Evolutionary conservation across 1,140 invertebrate species (phyloP), one percentile per base, ranked within the genome.

Genomic region (Megathymus violae): DNA sequence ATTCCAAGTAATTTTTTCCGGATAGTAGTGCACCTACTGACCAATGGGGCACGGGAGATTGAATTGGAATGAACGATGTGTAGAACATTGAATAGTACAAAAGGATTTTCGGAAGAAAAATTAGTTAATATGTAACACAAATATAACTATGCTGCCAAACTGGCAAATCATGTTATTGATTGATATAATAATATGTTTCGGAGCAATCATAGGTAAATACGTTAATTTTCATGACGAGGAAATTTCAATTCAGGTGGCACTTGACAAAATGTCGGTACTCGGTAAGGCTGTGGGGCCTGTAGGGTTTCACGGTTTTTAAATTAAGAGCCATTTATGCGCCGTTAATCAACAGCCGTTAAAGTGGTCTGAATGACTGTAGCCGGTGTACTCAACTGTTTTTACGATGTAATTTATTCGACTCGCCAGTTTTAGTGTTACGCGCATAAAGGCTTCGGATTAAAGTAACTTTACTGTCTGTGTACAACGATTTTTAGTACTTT

Each of bases 331-430:
- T 69, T 76, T 74, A 72, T 61, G 69, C 67, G 66, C 67, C 69
- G 70, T 80, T 77, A 76, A 80, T 78, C 72, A 80, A 65, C 43
- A 48, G 58, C 44, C 62, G 69, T 75, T 74, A 69, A 75, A 69
- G 64, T 61, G 59, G 61, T 67, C 64, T 60, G 63, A 63, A 63
- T 66, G 68, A 64, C 48, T 56, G 63, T 60, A 66, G 46, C 67
- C 67, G 59, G 41, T 43, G 58, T 64, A 40, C 54, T 56, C 54
- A 63, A 63, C 62, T 59, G 62, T 64, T 54, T 52, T 54, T 54
- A 54, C 51, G 34, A 52, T 25, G 50, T 54, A 40, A 54, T 54
- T 54, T 54, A 41, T 54, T 54, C 17, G 17, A 17, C n/a, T 19
- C 17, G 50, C 36, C 36, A 50, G 22, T 41, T 51, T 54, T 41